Percentiles rank a stretch among this genome's conserved stretches.
Evolutionary conservation across 2,888 invertebrate genomes (phyloP).

Genomic region (Chymomyza procnemis): DNA sequence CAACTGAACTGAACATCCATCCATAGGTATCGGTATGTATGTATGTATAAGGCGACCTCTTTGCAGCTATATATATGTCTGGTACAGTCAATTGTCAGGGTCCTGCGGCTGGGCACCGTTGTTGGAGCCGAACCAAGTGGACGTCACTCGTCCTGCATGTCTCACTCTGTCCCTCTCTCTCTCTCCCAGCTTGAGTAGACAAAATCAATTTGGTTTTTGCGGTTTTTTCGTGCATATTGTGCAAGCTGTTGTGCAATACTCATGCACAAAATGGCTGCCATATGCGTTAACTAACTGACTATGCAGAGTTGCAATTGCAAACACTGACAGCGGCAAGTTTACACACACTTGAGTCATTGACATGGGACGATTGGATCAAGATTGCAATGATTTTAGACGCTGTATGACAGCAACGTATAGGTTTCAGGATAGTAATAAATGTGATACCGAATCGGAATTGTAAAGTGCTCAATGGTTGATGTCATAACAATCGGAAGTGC

Average conservation of each 20-base stretch:
- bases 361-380: too few relatives aligned
- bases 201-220: slow-evolving; percentile 70
- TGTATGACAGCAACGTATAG: too few relatives aligned
- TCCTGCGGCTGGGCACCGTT: slow-evolving; percentile 2
- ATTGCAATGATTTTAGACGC: too few relatives aligned
- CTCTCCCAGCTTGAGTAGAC: slow-evolving; percentile 61
- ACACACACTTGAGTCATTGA: too few relatives aligned
- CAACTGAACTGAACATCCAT: slow-evolving; percentile 37
- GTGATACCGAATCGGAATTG: too few relatives aligned
- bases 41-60: neutral
- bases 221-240: slow-evolving; percentile 51
- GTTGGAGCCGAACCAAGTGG: neutral
- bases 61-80: neutral
- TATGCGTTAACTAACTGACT: slow-evolving; percentile 23
- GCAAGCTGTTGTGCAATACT: slow-evolving; percentile 52
- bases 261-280: slow-evolving; percentile 35
- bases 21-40: neutral
- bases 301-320: slow-evolving; percentile 16
- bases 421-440: too few relatives aligned
- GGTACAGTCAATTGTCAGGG: slow-evolving; percentile 9
- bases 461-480: too few relatives aligned
- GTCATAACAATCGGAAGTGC: too few relatives aligned
- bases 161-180: too few relatives aligned
- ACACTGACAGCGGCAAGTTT: neutral
- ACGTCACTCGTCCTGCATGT: too few relatives aligned